Evolutionary conservation across 2,113 vertebrate species (phyloP).

Genomic region (Centropristis striata): DNA sequence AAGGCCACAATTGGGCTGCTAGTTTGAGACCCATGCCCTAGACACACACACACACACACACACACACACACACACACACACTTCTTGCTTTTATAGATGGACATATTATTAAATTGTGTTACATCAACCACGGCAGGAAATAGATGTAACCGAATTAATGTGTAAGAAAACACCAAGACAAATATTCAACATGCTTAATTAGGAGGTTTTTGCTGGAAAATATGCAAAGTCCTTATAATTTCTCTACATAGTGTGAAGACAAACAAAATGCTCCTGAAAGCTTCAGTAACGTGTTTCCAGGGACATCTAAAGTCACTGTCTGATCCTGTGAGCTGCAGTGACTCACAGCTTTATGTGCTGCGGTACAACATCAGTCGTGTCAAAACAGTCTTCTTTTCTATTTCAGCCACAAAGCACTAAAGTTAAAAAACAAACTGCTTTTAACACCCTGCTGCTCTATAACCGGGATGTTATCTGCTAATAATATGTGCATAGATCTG

Average conservation of each 20-base stretch:
- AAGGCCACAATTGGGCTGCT: no score
- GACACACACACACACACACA: no score
- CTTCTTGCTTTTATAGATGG: no score
- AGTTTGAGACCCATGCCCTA: no score
- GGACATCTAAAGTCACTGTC: constrained; percentile 34
- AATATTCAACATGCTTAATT: neutral
- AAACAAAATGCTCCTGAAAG: constrained; percentile 41
- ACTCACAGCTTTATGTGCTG: constrained; percentile 55
- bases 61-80: no score
- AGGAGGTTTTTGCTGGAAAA: neutral
- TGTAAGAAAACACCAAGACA: neutral
- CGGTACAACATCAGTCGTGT: constrained; percentile 40
- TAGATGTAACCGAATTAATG: neutral
- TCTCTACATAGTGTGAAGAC: constrained; percentile 22
- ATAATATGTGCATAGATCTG: constrained; percentile 20
- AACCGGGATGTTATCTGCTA: constrained; percentile 12
- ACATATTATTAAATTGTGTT: neutral
- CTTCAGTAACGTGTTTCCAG: constrained; percentile 37
- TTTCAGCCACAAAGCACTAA: constrained; percentile 36
- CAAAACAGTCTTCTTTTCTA: constrained; percentile 45
- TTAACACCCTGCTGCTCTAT: constrained; percentile 16
- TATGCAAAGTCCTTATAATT: neutral
- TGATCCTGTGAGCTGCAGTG: constrained; percentile 58
- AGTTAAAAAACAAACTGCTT: constrained; percentile 8
- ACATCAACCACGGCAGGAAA: neutral